Evolutionary conservation across 2,888 invertebrate species (phyloP), one percentile per base, ranked within the genome.

Genomic region (Xanthia togata): DNA sequence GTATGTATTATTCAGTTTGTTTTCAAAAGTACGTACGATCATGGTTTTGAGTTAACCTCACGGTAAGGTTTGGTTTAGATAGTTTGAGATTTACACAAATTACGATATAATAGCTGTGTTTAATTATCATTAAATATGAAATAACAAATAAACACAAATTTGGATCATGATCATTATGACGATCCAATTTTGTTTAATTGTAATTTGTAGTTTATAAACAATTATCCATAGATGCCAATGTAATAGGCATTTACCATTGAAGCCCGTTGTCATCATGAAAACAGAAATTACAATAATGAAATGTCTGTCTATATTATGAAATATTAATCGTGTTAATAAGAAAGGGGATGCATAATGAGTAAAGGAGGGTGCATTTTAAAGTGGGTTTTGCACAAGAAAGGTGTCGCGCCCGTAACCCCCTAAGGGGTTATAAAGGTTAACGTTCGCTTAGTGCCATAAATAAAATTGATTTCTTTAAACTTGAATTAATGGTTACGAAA

Each of bases 311-410:
- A 60, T 65, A 53, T 26, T 14, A 50, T 81, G 1, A 72, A 79
- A 84, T 69, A 81, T 72, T 79, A 79, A 81, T 72, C 2, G n/a
- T 47, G 72, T 79, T 73, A 65, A 84, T 59, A 65, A 57, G 50
- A 65, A 31, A 53, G 81, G 72, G 84, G 35, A 68, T 63, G 50
- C 35, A 14, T 35, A 70, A 38, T 41, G 68, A 62, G 59, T 71
- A 41, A 35, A 38, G 63, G 41, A 79, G 82, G 81, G 81, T 81
- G 73, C 80, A 81, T 81, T 84, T 84, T 81, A 79, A 70, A 81
- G 73, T 80, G 50, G 35, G 35, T 53, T 77, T 77, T 47, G n/a
- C 69, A 68, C 70, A 72, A 79, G 71, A 41, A 72, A 84, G 68
- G 84, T 79, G 80, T 78, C 65, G 70, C 55, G 31, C 26, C 55